A percentile compares a stretch with the other conserved stretches of the same genome.
phyloP scores from a whole-genome alignment of 2,888 invertebrate species.

The Proisotoma minuta region DNA sequence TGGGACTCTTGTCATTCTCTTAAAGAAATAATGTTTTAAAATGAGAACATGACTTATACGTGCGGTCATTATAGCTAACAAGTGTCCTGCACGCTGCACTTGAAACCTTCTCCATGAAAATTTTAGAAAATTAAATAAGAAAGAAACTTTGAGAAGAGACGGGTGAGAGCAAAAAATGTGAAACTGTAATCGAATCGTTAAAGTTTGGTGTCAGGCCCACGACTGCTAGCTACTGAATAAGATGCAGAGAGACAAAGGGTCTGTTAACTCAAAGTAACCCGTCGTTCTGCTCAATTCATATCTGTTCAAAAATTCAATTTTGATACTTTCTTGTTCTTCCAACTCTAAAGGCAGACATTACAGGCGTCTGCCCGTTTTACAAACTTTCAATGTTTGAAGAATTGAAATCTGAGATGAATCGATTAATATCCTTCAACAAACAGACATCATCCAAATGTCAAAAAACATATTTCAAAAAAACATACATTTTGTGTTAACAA shows the following conservation, averaged over 20 bases:
- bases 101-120: not conserved
- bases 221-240: no score
- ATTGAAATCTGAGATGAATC: slow-evolving; percentile 10
- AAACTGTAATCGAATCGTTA: slow-evolving; percentile 14
- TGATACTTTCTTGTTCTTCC: not conserved
- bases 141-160: slow-evolving; percentile 1
- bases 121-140: not conserved
- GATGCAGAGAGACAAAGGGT: not conserved
- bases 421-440: slow-evolving; percentile 14
- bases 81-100: not conserved
- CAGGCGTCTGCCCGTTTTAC: not conserved
- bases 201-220: not conserved
- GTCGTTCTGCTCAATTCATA: slow-evolving; percentile 2
- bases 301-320: not conserved
- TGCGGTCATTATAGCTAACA: not conserved
- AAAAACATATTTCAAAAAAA: no score
- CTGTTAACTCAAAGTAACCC: not conserved
- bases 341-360: not conserved
- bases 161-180: slow-evolving; percentile 6
- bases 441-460: slow-evolving; percentile 1
- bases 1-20: not conserved
- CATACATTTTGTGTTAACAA: no score
- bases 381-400: not conserved
- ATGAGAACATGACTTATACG: not conserved
- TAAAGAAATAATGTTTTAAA: not conserved